Evolutionary conservation across 2,888 invertebrate genomes (phyloP), one percentile per base, ranked within the genome.

Genomic region (Mimachlamys varia): DNA sequence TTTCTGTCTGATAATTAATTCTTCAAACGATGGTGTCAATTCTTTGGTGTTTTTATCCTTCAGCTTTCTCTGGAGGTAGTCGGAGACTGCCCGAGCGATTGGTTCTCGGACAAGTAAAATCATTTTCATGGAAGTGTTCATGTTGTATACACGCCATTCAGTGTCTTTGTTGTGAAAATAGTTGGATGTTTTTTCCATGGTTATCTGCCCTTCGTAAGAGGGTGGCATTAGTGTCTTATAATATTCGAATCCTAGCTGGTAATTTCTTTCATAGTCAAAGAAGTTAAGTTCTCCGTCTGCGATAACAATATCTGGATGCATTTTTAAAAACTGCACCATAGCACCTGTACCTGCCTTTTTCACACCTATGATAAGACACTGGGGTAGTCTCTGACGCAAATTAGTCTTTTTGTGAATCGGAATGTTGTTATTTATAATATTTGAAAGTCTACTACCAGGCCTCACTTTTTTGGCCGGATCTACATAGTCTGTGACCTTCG

Each of bases 111-210:
- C 98, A 95, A 99, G 99, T 94, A 99, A 97, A 92, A 99, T 97
- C 92, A 99, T 97, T 95, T 98, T 93, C 55, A 99, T 98, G 96
- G 98, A 98, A 2, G 98, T 98, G 97, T 99, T 99, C 99, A 99
- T 99, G 91, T 98, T 98, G 94, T 98, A 97, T 89, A 99, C 98
- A 93, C 99, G 97, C 97, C 98, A 98, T 17, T 99, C 99, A 50
- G 98, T 99, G 97, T 98, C 98, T 13, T 98, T 98, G 91, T 98
- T 98, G 62, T 99, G 98, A 97, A 99, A 99, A 97, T 99, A 99
- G 95, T 99, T 99, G 17, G 99, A 99, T 94, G 99, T 99, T 97
- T 99, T 99, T 97, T 99, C 99, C 95, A 99, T 98, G 91, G 99
- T 99, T 93, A 99, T 98, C 97, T 99, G 99, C 62, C 98, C 98